These are phyloP conservation scores for Platygyra sinensis DNA, from an alignment of 64 coral and sea anemone genomes.

Conservation along the genomic window DNA sequence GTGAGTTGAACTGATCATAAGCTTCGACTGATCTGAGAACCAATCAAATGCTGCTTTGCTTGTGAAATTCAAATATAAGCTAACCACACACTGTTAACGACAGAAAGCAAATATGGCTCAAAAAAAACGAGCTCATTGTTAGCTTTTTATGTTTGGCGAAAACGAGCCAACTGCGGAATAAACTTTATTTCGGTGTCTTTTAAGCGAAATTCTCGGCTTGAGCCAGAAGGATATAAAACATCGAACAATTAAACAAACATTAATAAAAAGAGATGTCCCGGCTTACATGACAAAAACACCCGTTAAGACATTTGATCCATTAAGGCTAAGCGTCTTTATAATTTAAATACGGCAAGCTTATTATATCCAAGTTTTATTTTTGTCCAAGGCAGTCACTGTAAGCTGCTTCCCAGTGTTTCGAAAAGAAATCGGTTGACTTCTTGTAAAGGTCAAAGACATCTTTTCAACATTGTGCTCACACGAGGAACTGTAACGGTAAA, in stretches of 20 bases:
- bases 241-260: too few species aligned
- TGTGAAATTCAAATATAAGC: not conserved
- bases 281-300: not conserved
- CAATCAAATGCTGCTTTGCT: not conserved
- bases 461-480: not conserved
- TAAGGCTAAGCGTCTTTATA: not conserved
- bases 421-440: not conserved
- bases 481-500: too few species aligned
- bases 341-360: not conserved
- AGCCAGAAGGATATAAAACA: not conserved
- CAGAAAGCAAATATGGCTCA: not conserved
- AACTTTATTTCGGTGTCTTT: not conserved
- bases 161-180: not conserved
- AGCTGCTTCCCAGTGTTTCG: too few species aligned
- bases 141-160: not conserved
- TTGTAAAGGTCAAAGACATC: not conserved
- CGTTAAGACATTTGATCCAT: not conserved
- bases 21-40: too few species aligned
- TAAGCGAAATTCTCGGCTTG: not conserved
- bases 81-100: not conserved
- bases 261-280: too few species aligned
- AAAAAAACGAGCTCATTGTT: not conserved
- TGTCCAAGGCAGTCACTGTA: too few species aligned
- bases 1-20: not conserved
- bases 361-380: not conserved